phyloP scores from a whole-genome alignment of 1,140 invertebrate genomes.

The Berghia stephanieae region DNA sequence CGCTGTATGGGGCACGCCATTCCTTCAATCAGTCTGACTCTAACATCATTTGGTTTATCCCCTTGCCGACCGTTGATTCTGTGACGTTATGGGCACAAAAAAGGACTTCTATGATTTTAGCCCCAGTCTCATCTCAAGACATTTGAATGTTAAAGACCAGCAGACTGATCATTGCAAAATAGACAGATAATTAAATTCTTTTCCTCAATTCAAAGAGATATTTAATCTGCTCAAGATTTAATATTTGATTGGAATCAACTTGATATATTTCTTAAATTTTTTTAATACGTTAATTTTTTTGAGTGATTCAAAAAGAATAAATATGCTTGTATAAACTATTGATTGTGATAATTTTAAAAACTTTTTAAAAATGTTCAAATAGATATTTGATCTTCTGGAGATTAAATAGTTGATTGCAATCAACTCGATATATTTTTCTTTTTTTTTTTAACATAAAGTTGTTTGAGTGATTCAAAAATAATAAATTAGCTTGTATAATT shows the following conservation, averaged over 20 bases:
- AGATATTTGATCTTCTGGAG: too few relatives aligned
- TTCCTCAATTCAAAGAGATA: neutral
- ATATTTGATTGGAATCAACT: neutral
- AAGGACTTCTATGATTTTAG: constrained; percentile 33
- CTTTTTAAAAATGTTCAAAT: too few relatives aligned
- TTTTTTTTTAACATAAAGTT: too few relatives aligned
- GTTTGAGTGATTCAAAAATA: too few relatives aligned
- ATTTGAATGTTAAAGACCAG: neutral
- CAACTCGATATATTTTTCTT: too few relatives aligned
- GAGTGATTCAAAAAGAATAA: too few relatives aligned
- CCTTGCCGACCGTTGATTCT: constrained; percentile 40
- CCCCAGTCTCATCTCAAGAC: neutral
- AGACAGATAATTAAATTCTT: neutral
- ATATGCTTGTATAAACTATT: too few relatives aligned
- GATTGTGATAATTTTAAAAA: too few relatives aligned
- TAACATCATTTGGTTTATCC: constrained; percentile 45
- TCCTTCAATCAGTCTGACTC: constrained; percentile 42
- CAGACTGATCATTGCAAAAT: neutral
- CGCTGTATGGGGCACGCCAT: constrained; percentile 44
- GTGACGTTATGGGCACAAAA: constrained; percentile 47
- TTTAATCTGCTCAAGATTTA: neutral
- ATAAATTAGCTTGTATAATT: too few relatives aligned
- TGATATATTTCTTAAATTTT: neutral
- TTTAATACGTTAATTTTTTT: neutral
- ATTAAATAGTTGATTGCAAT: too few relatives aligned